Percentiles rank a stretch among this genome's conserved stretches.
These are phyloP conservation scores for Calliopsis andreniformis DNA, from an alignment of 1,140 invertebrate species.

Conservation along the genomic window DNA sequence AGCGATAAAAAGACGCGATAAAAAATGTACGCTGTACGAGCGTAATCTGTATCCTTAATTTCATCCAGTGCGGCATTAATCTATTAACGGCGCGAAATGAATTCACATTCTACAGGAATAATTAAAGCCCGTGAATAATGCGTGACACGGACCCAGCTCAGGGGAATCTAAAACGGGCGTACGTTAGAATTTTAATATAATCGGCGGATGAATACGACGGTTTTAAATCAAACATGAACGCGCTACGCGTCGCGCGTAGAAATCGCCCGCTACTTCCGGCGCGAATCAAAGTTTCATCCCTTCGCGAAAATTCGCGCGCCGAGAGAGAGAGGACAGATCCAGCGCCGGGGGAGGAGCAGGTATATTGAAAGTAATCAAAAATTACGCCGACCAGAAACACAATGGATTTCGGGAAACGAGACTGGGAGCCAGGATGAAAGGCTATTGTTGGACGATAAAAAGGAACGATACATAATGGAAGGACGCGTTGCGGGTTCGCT, in stretches of 20 bases:
- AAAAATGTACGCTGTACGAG: not conserved
- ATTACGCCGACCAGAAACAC: slow-evolving; percentile 2
- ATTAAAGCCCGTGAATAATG: slow-evolving; percentile 1
- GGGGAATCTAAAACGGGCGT: not conserved
- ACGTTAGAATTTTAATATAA: not conserved
- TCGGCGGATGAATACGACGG: not conserved
- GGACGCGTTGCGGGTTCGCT: not conserved
- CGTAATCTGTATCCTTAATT: not conserved
- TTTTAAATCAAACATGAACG: not conserved
- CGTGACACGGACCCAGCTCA: too few species aligned
- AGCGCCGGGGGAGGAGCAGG: not conserved
- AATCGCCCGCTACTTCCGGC: not conserved
- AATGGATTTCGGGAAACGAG: not conserved
- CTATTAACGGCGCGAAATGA: not conserved
- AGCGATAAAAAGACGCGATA: not conserved
- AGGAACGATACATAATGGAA: slow-evolving; percentile 17
- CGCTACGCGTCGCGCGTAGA: not conserved
- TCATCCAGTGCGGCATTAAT: not conserved
- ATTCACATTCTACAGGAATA: not conserved
- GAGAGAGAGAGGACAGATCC: too few species aligned
- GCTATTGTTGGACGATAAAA: slow-evolving; percentile 10
- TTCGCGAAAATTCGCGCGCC: not conserved
- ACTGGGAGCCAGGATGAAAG: not conserved
- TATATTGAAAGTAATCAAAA: not conserved
- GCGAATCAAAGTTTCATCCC: slow-evolving; percentile 6